Evolutionary conservation across 2,113 vertebrate species (phyloP), one percentile per base, ranked within the genome.

Genomic region (Sitta europaea): DNA sequence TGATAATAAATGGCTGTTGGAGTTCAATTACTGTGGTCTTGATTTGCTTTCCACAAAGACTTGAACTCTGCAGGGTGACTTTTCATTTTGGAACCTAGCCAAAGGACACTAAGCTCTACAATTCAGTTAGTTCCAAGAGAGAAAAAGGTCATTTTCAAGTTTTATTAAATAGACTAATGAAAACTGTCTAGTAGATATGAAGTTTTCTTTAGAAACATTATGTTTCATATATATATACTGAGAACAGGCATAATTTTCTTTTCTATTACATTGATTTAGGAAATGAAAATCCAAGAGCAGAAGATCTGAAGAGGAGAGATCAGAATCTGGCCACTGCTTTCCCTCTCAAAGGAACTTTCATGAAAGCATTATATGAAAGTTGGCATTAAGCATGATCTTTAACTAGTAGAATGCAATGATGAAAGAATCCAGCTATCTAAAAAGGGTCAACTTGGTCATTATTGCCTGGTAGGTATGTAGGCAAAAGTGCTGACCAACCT

Each of bases 251-350:
- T 83, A 40, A 86, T 96, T 90, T 86, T 94, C 81, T 90, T 92
- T 90, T 95, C 86, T 88, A 58, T 83, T 92, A 73, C 2, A 0
- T 43, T 74, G 79, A 93, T 80, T 92, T 95, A 88, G 86, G 88
- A 94, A 95, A 96, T 79, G 87, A 88, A 96, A 96, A 88, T 86
- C 85, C 67, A 83, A 58, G 36, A 80, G 72, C 54, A 51, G 76
- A 93, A 95, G 78, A 96, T 94, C 88, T 93, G 93, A 96, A 82
- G 93, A 76, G 24, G n/a, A 91, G 48, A 93, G 84, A 94, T 88
- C 90, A 90, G 88, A 96, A 95, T 96, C 94, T 92, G 90, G 31
- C 86, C 85, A 59, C 63, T 80, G 47, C 75, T 93, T 94, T 95
- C 72, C 87, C 66, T 95, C 85, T 94, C 92, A 96, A 95, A 96